A percentile compares a stretch with the other conserved stretches of the same genome.
phyloP scores from a whole-genome alignment of 1,140 invertebrate genomes.

The Drosophila rufa region DNA sequence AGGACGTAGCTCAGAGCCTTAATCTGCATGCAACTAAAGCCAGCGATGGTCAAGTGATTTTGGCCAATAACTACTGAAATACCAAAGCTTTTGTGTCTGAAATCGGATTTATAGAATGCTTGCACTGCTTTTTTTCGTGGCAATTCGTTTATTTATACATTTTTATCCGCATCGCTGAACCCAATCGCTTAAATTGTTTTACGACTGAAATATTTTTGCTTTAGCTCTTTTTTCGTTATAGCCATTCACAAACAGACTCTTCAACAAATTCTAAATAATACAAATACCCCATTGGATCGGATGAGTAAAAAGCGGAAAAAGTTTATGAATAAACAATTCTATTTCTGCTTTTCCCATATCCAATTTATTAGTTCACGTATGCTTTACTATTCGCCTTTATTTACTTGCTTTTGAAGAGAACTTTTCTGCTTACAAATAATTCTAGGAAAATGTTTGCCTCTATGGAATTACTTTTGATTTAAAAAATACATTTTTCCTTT shows the following conservation, averaged over 20 bases:
- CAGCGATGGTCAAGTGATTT: conserved; percentile 21
- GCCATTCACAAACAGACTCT: conserved; percentile 12
- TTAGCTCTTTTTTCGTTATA: neutral
- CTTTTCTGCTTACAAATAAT: neutral
- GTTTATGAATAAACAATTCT: conserved; percentile 14
- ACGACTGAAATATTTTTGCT: conserved; percentile 14
- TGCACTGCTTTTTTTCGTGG: neutral
- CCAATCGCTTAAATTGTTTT: conserved; percentile 30
- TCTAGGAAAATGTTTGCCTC: neutral
- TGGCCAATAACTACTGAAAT: neutral
- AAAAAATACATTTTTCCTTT: neutral
- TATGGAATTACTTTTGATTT: neutral
- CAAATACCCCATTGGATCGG: conserved; percentile 15
- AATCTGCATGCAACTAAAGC: conserved; percentile 27
- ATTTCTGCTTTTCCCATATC: neutral
- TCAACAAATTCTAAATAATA: conserved; percentile 24
- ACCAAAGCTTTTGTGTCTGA: neutral
- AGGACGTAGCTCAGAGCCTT: neutral
- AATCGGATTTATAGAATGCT: neutral
- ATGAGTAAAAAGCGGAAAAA: conserved; percentile 18
- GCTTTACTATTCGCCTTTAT: neutral
- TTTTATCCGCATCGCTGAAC: neutral
- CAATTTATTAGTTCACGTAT: neutral
- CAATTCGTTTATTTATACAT: conserved; percentile 2
- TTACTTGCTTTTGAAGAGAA: neutral